Conservation (phyloP, 2,797 vertebrate species). For the Micrastur ruficollis region DNA sequence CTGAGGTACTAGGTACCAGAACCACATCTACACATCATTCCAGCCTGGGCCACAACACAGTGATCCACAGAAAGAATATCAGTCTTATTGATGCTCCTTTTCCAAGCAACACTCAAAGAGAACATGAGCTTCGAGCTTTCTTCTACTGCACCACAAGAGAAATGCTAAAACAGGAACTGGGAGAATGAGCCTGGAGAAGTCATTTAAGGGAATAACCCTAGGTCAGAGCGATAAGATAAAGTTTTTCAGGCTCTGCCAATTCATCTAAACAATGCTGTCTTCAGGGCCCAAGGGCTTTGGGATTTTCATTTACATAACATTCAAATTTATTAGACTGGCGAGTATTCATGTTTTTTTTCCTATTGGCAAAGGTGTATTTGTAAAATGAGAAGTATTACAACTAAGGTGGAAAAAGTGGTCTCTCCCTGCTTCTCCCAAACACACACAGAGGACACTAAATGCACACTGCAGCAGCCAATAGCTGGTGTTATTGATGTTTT, state of each 20-base stretch:
- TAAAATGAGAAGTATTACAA: background rate
- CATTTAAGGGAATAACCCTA: background rate
- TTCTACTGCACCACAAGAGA: background rate
- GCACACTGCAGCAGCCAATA: background rate
- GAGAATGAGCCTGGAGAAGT: background rate
- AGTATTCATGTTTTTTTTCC: background rate
- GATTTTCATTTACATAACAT: background rate
- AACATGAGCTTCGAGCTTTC: background rate
- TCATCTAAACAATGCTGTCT: background rate
- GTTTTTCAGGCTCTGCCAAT: background rate
- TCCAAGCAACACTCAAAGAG: background rate
- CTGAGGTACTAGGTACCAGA: background rate
- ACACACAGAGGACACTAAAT: background rate
- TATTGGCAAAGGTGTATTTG: background rate
- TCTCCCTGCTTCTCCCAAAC: background rate
- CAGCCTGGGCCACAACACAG: background rate
- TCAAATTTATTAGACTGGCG: background rate
- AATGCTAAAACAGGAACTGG: background rate
- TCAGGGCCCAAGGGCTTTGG: background rate
- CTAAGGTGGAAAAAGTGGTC: background rate
- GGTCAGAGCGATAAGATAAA: background rate
- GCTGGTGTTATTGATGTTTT: background rate
- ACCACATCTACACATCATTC: accelerated
- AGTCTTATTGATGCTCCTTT: background rate
- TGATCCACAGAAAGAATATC: background rate